phyloP scores from a whole-genome alignment of 1,140 invertebrate species.

The Teleogryllus occipitalis region DNA sequence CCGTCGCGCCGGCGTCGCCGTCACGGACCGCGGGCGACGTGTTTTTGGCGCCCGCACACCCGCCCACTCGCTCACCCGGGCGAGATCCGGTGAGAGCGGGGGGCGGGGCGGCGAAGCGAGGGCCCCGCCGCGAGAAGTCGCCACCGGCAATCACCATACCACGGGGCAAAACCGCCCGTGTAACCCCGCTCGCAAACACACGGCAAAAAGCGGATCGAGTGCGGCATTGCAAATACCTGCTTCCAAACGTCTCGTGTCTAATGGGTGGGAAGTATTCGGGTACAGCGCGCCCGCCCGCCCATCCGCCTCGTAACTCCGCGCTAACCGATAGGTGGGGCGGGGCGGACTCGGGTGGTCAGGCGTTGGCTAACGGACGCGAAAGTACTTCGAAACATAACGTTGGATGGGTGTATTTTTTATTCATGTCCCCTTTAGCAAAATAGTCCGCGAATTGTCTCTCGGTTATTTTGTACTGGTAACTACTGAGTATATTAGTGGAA shows the following conservation, averaged over 20 bases:
- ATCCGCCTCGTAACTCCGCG: no score
- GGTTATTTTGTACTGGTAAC: no score
- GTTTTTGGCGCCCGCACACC: not conserved
- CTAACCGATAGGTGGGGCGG: no score
- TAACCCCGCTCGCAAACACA: not conserved
- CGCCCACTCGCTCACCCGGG: not conserved
- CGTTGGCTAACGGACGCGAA: not conserved
- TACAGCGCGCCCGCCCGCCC: no score
- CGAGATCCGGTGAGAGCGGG: not conserved
- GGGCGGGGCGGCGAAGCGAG: not conserved
- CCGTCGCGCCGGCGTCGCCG: not conserved
- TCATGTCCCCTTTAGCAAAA: no score
- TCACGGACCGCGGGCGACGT: not conserved
- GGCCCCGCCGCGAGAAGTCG: not conserved
- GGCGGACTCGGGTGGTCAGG: not conserved
- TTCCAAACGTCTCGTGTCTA: not conserved
- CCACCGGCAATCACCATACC: not conserved
- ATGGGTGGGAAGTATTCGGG: not conserved
- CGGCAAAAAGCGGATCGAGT: not conserved
- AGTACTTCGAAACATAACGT: no score
- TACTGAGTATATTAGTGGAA: no score
- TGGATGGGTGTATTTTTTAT: no score
- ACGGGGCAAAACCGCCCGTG: not conserved
- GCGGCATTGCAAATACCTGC: not conserved
- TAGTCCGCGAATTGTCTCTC: no score